Evolutionary conservation across 2,113 vertebrate genomes (phyloP), one percentile per base, ranked within the genome.

Genomic region (Hucho hucho): DNA sequence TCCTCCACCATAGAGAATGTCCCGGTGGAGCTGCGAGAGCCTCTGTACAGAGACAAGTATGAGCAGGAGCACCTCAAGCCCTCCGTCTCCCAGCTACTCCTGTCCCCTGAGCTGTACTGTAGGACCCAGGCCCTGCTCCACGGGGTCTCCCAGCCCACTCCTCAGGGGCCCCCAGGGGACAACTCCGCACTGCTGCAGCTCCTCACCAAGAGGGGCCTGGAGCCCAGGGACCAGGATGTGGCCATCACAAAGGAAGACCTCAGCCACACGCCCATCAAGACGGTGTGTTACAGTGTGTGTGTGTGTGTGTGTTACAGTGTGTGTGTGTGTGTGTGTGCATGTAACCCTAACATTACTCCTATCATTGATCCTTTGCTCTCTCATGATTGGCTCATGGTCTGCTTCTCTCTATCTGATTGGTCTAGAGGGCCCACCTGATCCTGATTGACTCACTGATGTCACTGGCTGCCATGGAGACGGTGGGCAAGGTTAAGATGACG

Each of bases 391-490:
- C 29, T 69, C 7, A 63, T 4, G 26, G 29, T 63, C 24, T 53
- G 22, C 28, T 26, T 49, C 71, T 12, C 1, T 43, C 66, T 26
- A 61, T 83, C 63, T 83, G 77, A 75, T 86, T 81, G 80, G 64
- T 76, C 43, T 82, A 63, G 90, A 95, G 94, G 86, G 93, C 94
- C 13, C 96, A 97, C 82, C 85, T 96, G 0, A 93, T 95, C 4
- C 83, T 97, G 78, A 96, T 96, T 1, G 96, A 97, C 25, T 88
- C 94, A 0, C 89, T 97, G 87, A 97, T 97, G 95, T 89, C 91
- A 0, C 87, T 94, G 79, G 94, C 90, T 20, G 91, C 94, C 37
- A 89, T 91, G 46, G 94, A 95, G 80, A 92, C 91, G 2, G 89
- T 95, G 24, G 86, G 86, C 53, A 75, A 84, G 28, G 90, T 94